Percentiles rank a stretch among this genome's conserved stretches.
Evolutionary conservation across 2,113 vertebrate species (phyloP).

Genomic region (Morone chrysops): DNA sequence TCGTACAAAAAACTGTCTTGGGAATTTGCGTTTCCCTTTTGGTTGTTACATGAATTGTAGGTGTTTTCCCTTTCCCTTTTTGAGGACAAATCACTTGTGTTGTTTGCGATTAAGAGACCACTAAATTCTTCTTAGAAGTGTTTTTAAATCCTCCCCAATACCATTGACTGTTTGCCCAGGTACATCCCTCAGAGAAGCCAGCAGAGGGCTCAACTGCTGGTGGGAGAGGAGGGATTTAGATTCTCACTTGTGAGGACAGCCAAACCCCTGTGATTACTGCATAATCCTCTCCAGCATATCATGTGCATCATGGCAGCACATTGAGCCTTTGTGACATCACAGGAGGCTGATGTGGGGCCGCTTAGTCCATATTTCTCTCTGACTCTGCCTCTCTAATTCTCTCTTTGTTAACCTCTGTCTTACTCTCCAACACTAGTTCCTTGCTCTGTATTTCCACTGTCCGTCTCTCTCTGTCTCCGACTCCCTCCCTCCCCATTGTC

Average conservation of each 20-base stretch:
- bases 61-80: slow-evolving; percentile 40
- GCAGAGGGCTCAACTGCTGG: slow-evolving; percentile 73
- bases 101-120: slow-evolving; percentile 41
- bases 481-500: slow-evolving; percentile 51
- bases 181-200: slow-evolving; percentile 59
- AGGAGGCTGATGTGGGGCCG: slow-evolving; percentile 44
- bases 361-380: slow-evolving; percentile 50
- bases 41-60: background rate
- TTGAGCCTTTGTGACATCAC: slow-evolving; percentile 69
- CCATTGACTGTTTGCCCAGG: slow-evolving; percentile 47
- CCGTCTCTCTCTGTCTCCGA: slow-evolving; percentile 22
- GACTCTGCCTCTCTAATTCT: slow-evolving; percentile 12
- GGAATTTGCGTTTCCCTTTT: background rate
- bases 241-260: slow-evolving; percentile 70
- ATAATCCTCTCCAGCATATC: slow-evolving; percentile 80
- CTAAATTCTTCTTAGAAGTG: slow-evolving; percentile 49
- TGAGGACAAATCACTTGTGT: slow-evolving; percentile 21
- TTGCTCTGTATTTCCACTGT: slow-evolving; percentile 32
- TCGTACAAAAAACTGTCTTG: background rate
- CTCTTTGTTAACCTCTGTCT: slow-evolving; percentile 19
- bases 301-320: slow-evolving; percentile 75
- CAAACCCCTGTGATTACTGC: slow-evolving; percentile 79
- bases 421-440: slow-evolving; percentile 20
- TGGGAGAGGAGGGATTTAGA: slow-evolving; percentile 66
- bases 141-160: slow-evolving; percentile 46